Conservation (phyloP, 1,140 invertebrate genomes). For the Dendroctonus ponderosae region DNA sequence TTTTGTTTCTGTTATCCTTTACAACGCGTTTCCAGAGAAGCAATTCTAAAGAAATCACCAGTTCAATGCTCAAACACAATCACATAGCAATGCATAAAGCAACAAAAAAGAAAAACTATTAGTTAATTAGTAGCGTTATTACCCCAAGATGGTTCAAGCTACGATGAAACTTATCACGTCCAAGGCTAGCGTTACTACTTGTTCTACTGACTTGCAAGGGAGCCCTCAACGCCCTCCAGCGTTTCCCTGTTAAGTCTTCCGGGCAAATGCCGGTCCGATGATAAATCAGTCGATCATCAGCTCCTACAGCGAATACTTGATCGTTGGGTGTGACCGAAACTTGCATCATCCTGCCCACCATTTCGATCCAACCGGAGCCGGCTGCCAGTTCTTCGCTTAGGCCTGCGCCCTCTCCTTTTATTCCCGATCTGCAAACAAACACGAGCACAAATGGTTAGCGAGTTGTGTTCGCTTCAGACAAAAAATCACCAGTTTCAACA, state of each 20-base stretch:
- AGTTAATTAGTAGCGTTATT: conserved; percentile 18
- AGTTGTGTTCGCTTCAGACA: background rate
- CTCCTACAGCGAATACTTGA: conserved; percentile 74
- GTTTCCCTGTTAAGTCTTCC: conserved; percentile 80
- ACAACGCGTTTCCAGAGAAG: too few species aligned
- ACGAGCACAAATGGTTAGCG: background rate
- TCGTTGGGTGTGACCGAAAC: conserved; percentile 84
- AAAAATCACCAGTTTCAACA: background rate
- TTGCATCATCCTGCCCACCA: conserved; percentile 79
- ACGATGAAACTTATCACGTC: conserved; percentile 55
- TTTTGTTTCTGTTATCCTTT: too few species aligned
- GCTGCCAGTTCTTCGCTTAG: conserved; percentile 69
- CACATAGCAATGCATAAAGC: background rate
- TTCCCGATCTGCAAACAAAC: conserved; percentile 53
- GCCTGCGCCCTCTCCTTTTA: conserved; percentile 68
- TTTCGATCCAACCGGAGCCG: conserved; percentile 78
- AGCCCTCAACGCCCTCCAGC: conserved; percentile 76
- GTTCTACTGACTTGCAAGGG: conserved; percentile 76
- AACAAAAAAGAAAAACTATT: background rate
- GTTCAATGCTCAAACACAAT: background rate
- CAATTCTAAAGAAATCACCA: too few species aligned
- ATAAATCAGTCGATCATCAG: conserved; percentile 73
- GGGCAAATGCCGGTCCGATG: conserved; percentile 74
- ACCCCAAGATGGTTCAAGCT: conserved; percentile 45
- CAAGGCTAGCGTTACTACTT: conserved; percentile 67